Conservation (phyloP, 2,113 vertebrate genomes). For the Dicaeum eximium region DNA sequence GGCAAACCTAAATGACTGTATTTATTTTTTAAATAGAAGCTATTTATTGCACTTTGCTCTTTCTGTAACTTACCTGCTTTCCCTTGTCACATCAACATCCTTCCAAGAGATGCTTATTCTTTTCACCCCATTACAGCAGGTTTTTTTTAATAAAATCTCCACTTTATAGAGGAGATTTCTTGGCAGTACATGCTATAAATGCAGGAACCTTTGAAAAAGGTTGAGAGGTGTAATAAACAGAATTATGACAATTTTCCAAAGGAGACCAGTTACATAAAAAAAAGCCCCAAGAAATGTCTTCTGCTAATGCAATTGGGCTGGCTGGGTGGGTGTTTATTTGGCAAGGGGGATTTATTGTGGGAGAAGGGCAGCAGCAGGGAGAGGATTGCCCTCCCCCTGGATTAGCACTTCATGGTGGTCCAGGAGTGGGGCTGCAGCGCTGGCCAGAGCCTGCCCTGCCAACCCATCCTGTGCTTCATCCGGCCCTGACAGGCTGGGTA, state of each 20-base stretch:
- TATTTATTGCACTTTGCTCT: background rate
- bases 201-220: background rate
- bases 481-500: rapidly evolving
- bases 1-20: background rate
- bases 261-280: background rate
- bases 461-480: background rate
- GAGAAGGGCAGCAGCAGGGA: background rate
- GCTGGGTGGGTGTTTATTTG: background rate
- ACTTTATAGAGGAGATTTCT: background rate
- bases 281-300: background rate
- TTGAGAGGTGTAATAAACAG: background rate
- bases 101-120: background rate
- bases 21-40: slow-evolving; percentile 16
- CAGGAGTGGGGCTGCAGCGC: rapidly evolving
- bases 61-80: slow-evolving; percentile 18
- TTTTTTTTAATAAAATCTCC: background rate
- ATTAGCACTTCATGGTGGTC: background rate
- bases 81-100: background rate
- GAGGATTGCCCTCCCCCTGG: background rate
- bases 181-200: background rate
- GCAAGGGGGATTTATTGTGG: background rate
- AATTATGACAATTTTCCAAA: background rate
- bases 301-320: background rate
- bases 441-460: rapidly evolving
- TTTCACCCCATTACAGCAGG: background rate